A percentile compares a stretch with the other conserved stretches of the same genome.
phyloP scores from a whole-genome alignment of 2,113 vertebrate genomes.

The Sphaerodactylus townsendi region DNA sequence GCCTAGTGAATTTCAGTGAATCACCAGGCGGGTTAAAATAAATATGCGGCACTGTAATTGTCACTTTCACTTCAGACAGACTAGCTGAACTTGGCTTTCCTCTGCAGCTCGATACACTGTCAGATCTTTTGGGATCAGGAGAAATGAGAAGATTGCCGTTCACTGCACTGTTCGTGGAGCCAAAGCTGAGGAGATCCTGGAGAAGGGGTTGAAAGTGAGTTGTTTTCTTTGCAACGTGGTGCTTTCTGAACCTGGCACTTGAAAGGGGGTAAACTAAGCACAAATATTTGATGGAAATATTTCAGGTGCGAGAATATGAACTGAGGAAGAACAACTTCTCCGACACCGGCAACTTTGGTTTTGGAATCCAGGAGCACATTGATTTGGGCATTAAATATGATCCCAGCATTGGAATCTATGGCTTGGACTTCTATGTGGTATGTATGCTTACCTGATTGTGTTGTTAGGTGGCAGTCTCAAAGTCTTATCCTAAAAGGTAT shows the following conservation, averaged over 20 bases:
- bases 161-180: slow-evolving; percentile 97
- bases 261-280: background rate
- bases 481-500: background rate
- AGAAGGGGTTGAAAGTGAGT: slow-evolving; percentile 90
- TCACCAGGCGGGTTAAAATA: too few relatives aligned
- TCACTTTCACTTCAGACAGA: fast-evolving
- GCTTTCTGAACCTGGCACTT: fast-evolving
- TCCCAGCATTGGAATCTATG: slow-evolving; percentile 98
- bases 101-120: slow-evolving; percentile 93
- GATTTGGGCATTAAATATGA: slow-evolving; percentile 98
- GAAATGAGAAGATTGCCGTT: slow-evolving; percentile 98
- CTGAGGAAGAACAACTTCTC: slow-evolving; percentile 98
- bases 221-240: background rate
- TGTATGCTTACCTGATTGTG: slow-evolving; percentile 38
- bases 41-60: background rate
- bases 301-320: slow-evolving; percentile 95
- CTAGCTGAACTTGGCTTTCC: background rate
- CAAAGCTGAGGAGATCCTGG: slow-evolving; percentile 97
- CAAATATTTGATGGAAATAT: background rate
- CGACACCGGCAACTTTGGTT: slow-evolving; percentile 97
- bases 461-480: background rate
- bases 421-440: slow-evolving; percentile 98
- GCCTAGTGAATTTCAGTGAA: too few relatives aligned
- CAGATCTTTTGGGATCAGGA: slow-evolving; percentile 94
- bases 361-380: slow-evolving; percentile 98